Conservation (phyloP, 2,888 invertebrate species). For the Achlya flavicornis region DNA sequence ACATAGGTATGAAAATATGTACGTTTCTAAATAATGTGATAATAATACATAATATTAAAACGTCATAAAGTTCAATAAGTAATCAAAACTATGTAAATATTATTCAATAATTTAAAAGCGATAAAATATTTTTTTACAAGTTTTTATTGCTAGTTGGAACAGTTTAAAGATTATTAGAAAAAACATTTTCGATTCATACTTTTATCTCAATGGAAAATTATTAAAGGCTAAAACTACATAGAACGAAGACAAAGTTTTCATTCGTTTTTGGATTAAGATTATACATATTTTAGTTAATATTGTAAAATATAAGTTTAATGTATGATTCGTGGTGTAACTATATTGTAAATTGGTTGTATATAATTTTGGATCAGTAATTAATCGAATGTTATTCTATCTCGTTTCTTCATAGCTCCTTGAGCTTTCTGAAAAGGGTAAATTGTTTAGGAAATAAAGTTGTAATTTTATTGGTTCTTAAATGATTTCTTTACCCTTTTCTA, state of each 20-base stretch:
- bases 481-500: constrained; percentile 14
- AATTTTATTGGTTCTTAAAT: constrained; percentile 14
- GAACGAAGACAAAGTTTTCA: constrained; percentile 36
- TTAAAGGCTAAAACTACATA: constrained; percentile 32
- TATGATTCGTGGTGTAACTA: constrained; percentile 38
- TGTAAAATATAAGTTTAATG: constrained; percentile 47
- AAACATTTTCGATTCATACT: constrained; percentile 8
- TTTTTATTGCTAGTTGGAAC: neutral
- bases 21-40: neutral
- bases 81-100: neutral
- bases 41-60: neutral
- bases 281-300: constrained; percentile 32
- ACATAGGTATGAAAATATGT: neutral
- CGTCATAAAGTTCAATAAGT: neutral
- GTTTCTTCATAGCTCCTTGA: constrained; percentile 37
- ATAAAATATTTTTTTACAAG: neutral
- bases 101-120: neutral
- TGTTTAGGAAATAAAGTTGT: neutral
- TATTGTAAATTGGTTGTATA: constrained; percentile 81
- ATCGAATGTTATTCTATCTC: constrained; percentile 36
- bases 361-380: constrained; percentile 60
- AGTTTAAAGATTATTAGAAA: neutral
- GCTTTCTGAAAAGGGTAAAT: constrained; percentile 20
- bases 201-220: constrained; percentile 32
- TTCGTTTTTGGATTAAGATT: constrained; percentile 37